Percentiles rank a stretch among this genome's conserved stretches.
Evolutionary conservation across 2,113 vertebrate species (phyloP).

Genomic region (Pelusios castaneus): DNA sequence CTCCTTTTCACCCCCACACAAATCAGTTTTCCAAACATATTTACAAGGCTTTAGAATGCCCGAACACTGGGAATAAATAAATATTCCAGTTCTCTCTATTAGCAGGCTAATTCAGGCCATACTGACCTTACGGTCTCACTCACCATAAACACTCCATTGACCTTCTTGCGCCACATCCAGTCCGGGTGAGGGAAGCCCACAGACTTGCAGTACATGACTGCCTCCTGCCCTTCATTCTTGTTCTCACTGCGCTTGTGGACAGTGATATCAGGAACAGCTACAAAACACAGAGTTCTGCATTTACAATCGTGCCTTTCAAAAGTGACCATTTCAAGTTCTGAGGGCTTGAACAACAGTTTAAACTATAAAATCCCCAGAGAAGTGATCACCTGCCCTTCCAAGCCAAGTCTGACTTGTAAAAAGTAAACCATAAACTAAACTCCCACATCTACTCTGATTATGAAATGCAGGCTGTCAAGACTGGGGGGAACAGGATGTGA

Average conservation of each 20-base stretch:
- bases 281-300: background rate
- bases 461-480: background rate
- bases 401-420: rapidly evolving
- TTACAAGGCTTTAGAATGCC: background rate
- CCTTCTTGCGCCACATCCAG: constrained; percentile 92
- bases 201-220: constrained; percentile 93
- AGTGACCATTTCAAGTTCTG: background rate
- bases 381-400: background rate
- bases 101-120: background rate
- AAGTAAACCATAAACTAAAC: rapidly evolving
- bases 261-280: constrained; percentile 90
- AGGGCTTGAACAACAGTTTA: background rate
- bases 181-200: constrained; percentile 94
- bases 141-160: constrained; percentile 82
- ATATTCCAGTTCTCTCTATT: rapidly evolving
- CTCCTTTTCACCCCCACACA: no score
- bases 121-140: constrained; percentile 5
- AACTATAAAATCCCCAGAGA: background rate
- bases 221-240: constrained; percentile 95
- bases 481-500: background rate
- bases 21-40: background rate
- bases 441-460: background rate
- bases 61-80: background rate
- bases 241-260: constrained; percentile 97
- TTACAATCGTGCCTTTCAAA: background rate